Percentiles rank a stretch among this genome's conserved stretches.
These are phyloP conservation scores for Eupithecia centaureata DNA, from an alignment of 2,888 invertebrate species.

Conservation along the genomic window DNA sequence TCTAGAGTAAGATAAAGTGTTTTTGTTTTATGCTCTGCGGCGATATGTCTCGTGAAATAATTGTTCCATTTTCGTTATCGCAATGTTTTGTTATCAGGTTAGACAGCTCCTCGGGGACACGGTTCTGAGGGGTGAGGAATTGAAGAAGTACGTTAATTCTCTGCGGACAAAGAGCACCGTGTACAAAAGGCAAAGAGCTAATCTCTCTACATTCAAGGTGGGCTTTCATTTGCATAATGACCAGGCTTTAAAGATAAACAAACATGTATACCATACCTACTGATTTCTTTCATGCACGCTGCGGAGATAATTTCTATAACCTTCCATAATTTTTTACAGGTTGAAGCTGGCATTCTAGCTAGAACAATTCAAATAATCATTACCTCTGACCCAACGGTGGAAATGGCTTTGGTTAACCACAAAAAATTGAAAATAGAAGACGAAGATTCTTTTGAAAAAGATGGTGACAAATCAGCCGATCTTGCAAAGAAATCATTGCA, in stretches of 20 bases:
- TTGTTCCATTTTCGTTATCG: constrained; percentile 32
- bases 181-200: constrained; percentile 91
- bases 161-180: constrained; percentile 91
- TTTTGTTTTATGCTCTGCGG: constrained; percentile 15
- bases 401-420: constrained; percentile 79
- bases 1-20: constrained; percentile 8
- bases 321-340: constrained; percentile 56
- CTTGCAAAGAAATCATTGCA: constrained; percentile 74
- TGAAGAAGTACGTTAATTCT: constrained; percentile 92
- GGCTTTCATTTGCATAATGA: constrained; percentile 38
- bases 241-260: constrained; percentile 30
- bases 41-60: constrained; percentile 21
- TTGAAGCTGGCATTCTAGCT: constrained; percentile 90
- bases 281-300: constrained; percentile 10
- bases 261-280: constrained; percentile 17
- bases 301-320: background rate
- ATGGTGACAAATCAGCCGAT: constrained; percentile 64
- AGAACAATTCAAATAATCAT: constrained; percentile 90
- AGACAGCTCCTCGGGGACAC: constrained; percentile 86
- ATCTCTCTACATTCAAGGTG: constrained; percentile 88
- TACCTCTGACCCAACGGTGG: constrained; percentile 81
- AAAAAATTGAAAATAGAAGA: constrained; percentile 80
- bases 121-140: constrained; percentile 90
- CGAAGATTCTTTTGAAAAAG: constrained; percentile 84
- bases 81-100: constrained; percentile 57